These are phyloP conservation scores for Zeugodacus cucurbitae DNA, from an alignment of 1,140 invertebrate species.

Conservation along the genomic window DNA sequence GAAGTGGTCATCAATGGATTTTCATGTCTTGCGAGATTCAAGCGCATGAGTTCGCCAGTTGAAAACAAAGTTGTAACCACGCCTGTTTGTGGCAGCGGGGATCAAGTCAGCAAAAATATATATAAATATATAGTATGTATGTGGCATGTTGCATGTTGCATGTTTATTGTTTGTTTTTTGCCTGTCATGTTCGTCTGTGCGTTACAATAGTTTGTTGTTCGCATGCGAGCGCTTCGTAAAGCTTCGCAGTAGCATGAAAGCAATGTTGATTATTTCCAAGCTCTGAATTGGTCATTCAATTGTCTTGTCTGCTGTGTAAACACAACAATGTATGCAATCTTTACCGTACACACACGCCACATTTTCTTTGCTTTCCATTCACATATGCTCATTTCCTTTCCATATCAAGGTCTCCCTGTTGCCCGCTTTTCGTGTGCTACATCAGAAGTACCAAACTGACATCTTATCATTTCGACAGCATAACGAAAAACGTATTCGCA, in stretches of 20 bases:
- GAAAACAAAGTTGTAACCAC: neutral
- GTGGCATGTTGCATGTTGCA: neutral
- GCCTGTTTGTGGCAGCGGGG: neutral
- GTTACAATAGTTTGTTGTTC: neutral
- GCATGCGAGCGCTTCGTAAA: neutral
- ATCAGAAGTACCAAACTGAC: neutral
- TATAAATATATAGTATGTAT: neutral
- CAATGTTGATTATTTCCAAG: neutral
- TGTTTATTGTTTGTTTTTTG: neutral
- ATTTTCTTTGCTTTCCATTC: too few species aligned
- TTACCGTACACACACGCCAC: neutral
- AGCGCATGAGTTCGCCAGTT: neutral
- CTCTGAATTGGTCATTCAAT: neutral
- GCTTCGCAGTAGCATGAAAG: neutral
- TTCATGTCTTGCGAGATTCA: neutral
- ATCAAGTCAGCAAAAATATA: neutral
- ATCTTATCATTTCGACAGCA: neutral
- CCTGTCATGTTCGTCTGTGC: neutral
- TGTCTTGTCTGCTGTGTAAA: neutral
- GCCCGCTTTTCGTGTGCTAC: neutral
- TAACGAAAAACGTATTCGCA: neutral
- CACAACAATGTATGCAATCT: neutral
- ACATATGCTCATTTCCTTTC: constrained; percentile 16
- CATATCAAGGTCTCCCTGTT: neutral
- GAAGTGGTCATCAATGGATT: constrained; percentile 4